phyloP scores from a whole-genome alignment of 1,140 invertebrate genomes.

The Platyscapa corneri region DNA sequence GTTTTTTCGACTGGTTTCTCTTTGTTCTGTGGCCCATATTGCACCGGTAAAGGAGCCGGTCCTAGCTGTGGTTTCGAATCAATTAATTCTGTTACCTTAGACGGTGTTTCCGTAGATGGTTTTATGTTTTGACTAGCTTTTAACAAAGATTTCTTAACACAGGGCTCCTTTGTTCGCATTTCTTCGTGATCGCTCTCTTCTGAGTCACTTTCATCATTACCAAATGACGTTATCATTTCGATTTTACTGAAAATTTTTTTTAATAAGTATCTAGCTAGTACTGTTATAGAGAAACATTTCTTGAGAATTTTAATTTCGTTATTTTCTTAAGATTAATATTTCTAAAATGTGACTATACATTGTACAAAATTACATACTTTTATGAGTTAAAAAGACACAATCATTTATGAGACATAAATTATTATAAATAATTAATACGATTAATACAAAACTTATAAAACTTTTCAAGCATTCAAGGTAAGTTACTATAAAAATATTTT shows the following conservation, averaged over 20 bases:
- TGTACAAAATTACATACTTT: no score
- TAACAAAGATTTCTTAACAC: background rate
- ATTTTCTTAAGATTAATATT: no score
- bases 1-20: constrained; percentile 33
- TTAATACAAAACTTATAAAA: background rate
- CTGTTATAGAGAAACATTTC: no score
- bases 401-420: no score
- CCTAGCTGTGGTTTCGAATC: background rate
- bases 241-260: constrained; percentile 73
- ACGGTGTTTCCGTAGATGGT: background rate
- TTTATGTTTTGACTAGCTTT: background rate
- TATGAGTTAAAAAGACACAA: no score
- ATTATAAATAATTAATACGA: background rate
- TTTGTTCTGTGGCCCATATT: constrained; percentile 44
- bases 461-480: background rate
- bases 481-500: background rate
- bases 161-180: constrained; percentile 44
- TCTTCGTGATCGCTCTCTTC: constrained; percentile 60
- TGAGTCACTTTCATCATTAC: constrained; percentile 71
- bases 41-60: constrained; percentile 2
- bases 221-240: constrained; percentile 78
- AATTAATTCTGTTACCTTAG: constrained; percentile 33
- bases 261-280: background rate
- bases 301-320: no score
- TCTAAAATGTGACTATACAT: no score